Percentiles rank a stretch among this genome's conserved stretches.
Conservation (phyloP, 37 sponge, comb jelly and placozoan species). For the Axinella damicornis region DNA sequence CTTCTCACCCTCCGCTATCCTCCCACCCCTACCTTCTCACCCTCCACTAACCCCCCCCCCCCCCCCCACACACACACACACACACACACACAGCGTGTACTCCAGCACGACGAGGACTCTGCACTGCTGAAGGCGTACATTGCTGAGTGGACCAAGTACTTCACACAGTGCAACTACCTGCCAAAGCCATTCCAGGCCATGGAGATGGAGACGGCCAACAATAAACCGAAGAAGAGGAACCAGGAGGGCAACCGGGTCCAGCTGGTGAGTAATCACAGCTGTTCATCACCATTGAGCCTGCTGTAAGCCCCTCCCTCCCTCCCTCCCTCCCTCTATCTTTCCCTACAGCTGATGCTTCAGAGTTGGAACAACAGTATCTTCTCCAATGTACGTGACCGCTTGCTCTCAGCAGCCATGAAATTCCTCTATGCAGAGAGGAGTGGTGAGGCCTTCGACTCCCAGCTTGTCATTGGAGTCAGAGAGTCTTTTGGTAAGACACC, state of each 20-base stretch:
- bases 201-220: conserved; percentile 64
- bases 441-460: conserved; percentile 89
- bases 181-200: conserved; percentile 89
- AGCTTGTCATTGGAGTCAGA: conserved; percentile 87
- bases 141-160: conserved; percentile 88
- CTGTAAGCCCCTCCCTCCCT: not conserved
- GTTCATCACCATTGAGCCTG: not conserved
- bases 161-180: conserved; percentile 88
- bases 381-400: conserved; percentile 53
- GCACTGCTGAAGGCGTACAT: conserved; percentile 90
- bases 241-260: conserved; percentile 82
- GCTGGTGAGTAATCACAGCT: conserved; percentile 32
- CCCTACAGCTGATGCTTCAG: conserved; percentile 80
- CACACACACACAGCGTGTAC: conserved; percentile 60
- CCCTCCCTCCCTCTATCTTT: conserved; percentile 6
- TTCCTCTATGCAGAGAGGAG: conserved; percentile 76
- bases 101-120: conserved; percentile 77
- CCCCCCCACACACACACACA: not conserved
- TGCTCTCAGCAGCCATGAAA: conserved; percentile 85
- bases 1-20: not conserved
- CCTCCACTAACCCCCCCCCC: not conserved
- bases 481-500: conserved; percentile 85
- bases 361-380: conserved; percentile 89
- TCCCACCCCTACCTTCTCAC: not conserved
- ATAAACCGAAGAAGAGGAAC: conserved; percentile 66